These are phyloP conservation scores for Aurelia coerulea DNA, from an alignment of 30 jellyfish, hydroid and myxozoan genomes.

Conservation along the genomic window DNA sequence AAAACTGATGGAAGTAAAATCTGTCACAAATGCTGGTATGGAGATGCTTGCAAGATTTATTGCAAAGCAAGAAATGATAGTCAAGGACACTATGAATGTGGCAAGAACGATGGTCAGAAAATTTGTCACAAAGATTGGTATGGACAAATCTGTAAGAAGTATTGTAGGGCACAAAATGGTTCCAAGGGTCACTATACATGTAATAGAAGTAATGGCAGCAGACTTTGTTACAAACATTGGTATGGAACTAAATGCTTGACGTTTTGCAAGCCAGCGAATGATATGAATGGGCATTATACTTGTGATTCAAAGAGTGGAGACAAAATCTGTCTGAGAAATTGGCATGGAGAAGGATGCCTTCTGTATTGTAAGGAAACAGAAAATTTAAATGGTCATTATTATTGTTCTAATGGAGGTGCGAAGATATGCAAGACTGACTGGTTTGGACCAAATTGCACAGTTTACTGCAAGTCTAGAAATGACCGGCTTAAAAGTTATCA, in stretches of 20 bases:
- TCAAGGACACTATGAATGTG: conserved; percentile 42
- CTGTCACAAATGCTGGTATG: conserved; percentile 68
- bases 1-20: conserved; percentile 26
- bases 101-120: conserved; percentile 25
- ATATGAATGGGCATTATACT: conserved; percentile 45
- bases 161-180: conserved; percentile 1
- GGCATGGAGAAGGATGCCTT: conserved; percentile 54
- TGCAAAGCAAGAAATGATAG: conserved; percentile 53
- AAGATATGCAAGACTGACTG: conserved; percentile 37
- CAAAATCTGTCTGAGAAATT: conserved; percentile 38
- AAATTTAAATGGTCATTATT: not conserved
- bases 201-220: conserved; percentile 13
- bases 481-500: not conserved
- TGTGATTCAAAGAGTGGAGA: conserved; percentile 55
- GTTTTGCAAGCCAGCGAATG: conserved; percentile 43
- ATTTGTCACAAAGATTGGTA: conserved; percentile 46
- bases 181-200: conserved; percentile 17
- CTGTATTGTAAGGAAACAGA: not conserved
- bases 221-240: conserved; percentile 40
- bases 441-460: conserved; percentile 43
- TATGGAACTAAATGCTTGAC: conserved; percentile 30
- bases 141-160: conserved; percentile 21
- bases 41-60: conserved; percentile 26
- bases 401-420: conserved; percentile 18
- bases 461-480: not conserved